Percentiles rank a stretch among this genome's conserved stretches.
Conservation (phyloP, 1,140 invertebrate genomes). For the Myzus persicae region DNA sequence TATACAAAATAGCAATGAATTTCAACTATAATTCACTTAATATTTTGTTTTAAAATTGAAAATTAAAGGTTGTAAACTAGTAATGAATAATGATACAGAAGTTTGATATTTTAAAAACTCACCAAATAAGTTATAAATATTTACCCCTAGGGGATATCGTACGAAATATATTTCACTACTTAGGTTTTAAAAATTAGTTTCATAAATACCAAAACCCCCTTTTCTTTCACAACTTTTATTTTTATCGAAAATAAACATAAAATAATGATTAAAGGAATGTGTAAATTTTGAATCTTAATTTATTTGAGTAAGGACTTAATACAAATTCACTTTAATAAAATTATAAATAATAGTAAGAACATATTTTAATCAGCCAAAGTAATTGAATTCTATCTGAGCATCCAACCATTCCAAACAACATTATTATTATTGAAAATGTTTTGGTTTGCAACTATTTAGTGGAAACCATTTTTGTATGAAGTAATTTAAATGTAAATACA, state of each 20-base stretch:
- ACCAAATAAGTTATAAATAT: too few relatives aligned
- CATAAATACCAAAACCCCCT: not conserved
- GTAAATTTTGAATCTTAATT: not conserved
- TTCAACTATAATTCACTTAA: too few relatives aligned
- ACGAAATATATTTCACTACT: not conserved
- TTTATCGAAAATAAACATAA: not conserved
- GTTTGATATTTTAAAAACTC: too few relatives aligned
- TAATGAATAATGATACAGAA: too few relatives aligned
- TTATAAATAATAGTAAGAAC: not conserved
- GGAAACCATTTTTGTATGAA: not conserved
- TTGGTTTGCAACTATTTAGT: not conserved
- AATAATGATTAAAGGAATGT: not conserved
- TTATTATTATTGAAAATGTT: not conserved
- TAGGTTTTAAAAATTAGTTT: not conserved
- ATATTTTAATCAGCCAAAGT: not conserved
- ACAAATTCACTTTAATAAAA: not conserved
- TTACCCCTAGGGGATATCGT: too few relatives aligned
- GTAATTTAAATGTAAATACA: constrained; percentile 13
- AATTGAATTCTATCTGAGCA: not conserved
- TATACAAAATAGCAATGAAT: too few relatives aligned
- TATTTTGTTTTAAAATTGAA: too few relatives aligned
- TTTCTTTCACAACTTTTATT: not conserved
- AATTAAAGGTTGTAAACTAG: too few relatives aligned
- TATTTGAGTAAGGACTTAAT: not conserved
- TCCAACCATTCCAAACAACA: not conserved